These are phyloP conservation scores for Fistularia commersonii DNA, from an alignment of 2,797 vertebrate genomes.

Conservation along the genomic window DNA sequence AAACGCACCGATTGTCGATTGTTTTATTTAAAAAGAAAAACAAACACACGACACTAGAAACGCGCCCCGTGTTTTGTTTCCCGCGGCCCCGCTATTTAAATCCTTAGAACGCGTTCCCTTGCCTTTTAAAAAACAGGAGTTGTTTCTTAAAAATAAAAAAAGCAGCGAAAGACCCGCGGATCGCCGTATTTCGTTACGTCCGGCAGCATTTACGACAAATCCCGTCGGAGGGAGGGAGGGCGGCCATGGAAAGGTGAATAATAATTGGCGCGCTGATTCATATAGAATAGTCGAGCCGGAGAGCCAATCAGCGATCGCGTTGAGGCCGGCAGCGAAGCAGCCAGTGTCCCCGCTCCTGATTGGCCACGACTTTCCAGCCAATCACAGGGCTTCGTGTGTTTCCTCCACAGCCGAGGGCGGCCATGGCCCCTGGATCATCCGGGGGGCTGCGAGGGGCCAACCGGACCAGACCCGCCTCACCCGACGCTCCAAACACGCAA, in stretches of 20 bases:
- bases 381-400: slow-evolving; percentile 56
- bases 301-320: slow-evolving; percentile 75
- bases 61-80: too few relatives aligned
- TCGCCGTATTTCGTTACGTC: slow-evolving; percentile 41
- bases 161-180: too few relatives aligned
- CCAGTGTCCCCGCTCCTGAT: slow-evolving; percentile 52
- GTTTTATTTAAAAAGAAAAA: too few relatives aligned
- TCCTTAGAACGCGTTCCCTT: too few relatives aligned
- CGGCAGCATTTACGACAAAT: not conserved
- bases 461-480: slow-evolving; percentile 34
- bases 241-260: too few relatives aligned
- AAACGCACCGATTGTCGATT: too few relatives aligned
- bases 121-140: too few relatives aligned
- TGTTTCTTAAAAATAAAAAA: too few relatives aligned
- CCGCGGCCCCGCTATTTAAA: too few relatives aligned
- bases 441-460: slow-evolving; percentile 52
- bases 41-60: too few relatives aligned
- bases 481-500: too few relatives aligned
- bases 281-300: slow-evolving; percentile 58
- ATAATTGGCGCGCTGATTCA: slow-evolving; percentile 77
- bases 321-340: slow-evolving; percentile 56
- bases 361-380: slow-evolving; percentile 61
- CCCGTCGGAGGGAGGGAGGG: too few relatives aligned
- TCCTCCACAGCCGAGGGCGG: slow-evolving; percentile 53
- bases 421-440: slow-evolving; percentile 47